Conservation (phyloP, 2,797 vertebrate species). For the Liasis olivaceus region DNA sequence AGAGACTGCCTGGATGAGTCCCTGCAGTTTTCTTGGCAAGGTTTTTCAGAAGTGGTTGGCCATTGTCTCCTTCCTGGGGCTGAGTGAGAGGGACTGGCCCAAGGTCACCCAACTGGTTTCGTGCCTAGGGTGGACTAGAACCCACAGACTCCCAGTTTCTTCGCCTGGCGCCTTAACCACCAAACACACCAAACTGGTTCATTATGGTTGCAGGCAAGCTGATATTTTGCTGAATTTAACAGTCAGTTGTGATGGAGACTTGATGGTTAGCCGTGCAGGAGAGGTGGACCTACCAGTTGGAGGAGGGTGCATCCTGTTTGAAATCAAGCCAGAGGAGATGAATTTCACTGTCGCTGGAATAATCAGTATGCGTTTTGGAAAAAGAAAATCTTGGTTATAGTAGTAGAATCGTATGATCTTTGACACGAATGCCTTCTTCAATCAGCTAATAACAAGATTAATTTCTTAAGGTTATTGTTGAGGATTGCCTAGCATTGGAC, state of each 20-base stretch:
- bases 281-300: not conserved
- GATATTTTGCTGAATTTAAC: not conserved
- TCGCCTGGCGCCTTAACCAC: too few relatives aligned
- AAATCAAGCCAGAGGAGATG: not conserved
- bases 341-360: not conserved
- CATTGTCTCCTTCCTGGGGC: too few relatives aligned
- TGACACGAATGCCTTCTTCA: not conserved
- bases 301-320: not conserved
- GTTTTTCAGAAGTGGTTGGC: too few relatives aligned
- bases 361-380: not conserved
- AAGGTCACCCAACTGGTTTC: too few relatives aligned
- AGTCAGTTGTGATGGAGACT: not conserved
- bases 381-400: not conserved
- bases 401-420: not conserved
- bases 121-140: too few relatives aligned
- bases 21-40: too few relatives aligned
- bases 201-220: not conserved
- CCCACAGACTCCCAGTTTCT: too few relatives aligned
- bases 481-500: not conserved
- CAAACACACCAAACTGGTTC: too few relatives aligned
- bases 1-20: too few relatives aligned
- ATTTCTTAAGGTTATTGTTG: not conserved
- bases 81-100: too few relatives aligned
- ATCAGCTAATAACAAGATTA: not conserved
- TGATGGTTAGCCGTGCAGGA: not conserved